These are phyloP conservation scores for Steromphala cineraria DNA, from an alignment of 2,888 invertebrate species.

Conservation along the genomic window DNA sequence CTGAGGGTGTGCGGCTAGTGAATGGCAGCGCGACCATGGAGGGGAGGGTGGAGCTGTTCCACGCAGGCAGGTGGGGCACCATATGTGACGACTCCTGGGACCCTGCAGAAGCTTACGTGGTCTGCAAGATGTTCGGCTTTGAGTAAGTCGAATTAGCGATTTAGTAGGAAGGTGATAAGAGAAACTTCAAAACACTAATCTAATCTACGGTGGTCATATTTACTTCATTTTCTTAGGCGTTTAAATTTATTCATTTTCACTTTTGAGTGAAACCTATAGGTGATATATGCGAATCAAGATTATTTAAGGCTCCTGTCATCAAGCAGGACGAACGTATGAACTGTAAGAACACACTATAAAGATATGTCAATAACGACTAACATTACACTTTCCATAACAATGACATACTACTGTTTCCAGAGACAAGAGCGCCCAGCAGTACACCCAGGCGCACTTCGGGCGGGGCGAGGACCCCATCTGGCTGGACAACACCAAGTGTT, in stretches of 20 bases:
- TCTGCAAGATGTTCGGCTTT: neutral
- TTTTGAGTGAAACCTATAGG: no score
- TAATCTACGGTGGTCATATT: no score
- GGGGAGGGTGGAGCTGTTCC: neutral
- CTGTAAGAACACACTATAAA: no score
- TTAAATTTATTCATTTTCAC: no score
- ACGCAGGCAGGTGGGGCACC: slow-evolving; percentile 8
- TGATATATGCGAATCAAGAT: no score
- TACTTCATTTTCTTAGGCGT: no score
- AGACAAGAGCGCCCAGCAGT: neutral
- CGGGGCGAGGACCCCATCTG: slow-evolving; percentile 2
- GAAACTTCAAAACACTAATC: no score
- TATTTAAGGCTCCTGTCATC: no score
- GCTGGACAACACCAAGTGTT: slow-evolving; percentile 9
- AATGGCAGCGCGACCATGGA: neutral
- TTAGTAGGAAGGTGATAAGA: no score
- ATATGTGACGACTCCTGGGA: slow-evolving; percentile 10
- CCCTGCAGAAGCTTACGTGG: neutral
- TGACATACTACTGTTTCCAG: neutral
- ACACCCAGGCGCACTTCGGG: neutral
- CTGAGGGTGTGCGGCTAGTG: neutral
- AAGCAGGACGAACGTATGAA: no score
- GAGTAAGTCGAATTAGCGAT: neutral
- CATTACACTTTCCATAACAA: no score
- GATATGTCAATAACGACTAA: no score